Evolutionary conservation across 1,140 invertebrate species (phyloP), one percentile per base, ranked within the genome.

Genomic region (Euschistus heros): DNA sequence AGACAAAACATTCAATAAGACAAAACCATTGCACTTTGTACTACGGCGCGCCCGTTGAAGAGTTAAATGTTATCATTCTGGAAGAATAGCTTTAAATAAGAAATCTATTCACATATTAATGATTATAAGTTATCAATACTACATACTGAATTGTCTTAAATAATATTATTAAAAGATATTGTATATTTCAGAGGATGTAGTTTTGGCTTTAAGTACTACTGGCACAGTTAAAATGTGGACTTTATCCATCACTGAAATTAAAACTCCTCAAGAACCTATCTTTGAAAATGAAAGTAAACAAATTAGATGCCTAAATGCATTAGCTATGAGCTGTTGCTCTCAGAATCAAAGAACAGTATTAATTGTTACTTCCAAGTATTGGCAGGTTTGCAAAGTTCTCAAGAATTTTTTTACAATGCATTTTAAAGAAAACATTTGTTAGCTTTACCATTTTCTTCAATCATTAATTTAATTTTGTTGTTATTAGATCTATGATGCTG

Each of bases 221-320:
- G 97, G 97, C 37, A 94, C 92, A 59, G 92, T 99, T 6, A 99
- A 98, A 80, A 91, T 98, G 0, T 99, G 97, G 97, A 97, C 94
- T 0, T 78, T 98, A 2, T 79, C 86, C 42, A 92, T 92, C 6
- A 84, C 88, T 67, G 94, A 98, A 74, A 26, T 30, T 14, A 86
- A 88, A 70, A 91, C 89, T 71, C 15, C 24, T 17, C 86, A 88
- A 70, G 86, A 93, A 72, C 87, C 91, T 0, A 84, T 98, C 37
- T 95, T 92, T 74, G 97, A 99, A 76, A 93, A 98, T 76, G 97
- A 99, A 75, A 97, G 93, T 33, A 99, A 99, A 76, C 91, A 94
- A 74, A 96, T 99, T 44, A 82, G 90, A 15, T 94, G 94, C 73
- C 76, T 94, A 10, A 97, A 97, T 79, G 95, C 96, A 5, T 82